Conservation (phyloP, 2,888 invertebrate genomes). For the Zelleria hepariella region DNA sequence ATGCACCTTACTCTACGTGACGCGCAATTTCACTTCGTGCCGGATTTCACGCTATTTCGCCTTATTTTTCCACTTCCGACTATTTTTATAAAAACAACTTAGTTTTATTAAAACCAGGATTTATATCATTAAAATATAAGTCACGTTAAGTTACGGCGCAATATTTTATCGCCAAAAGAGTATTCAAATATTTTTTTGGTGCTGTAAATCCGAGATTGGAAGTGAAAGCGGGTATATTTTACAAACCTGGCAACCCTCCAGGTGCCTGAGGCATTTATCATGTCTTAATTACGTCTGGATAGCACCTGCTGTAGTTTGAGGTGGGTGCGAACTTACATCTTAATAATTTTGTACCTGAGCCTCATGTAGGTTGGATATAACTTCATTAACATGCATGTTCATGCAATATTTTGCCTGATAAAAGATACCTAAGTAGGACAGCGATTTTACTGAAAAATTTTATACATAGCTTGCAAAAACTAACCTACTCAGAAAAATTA, state of each 20-base stretch:
- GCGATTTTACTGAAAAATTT: too few relatives aligned
- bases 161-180: neutral
- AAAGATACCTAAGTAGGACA: too few relatives aligned
- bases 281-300: constrained; percentile 4
- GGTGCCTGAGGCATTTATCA: neutral
- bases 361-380: neutral
- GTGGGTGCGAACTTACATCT: neutral
- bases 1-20: constrained; percentile 3
- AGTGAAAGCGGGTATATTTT: constrained; percentile 1
- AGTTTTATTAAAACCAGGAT: neutral
- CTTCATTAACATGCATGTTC: too few relatives aligned
- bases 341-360: too few relatives aligned
- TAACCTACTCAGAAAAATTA: too few relatives aligned
- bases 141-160: too few relatives aligned
- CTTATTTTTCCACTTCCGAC: constrained; percentile 8
- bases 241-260: constrained; percentile 2
- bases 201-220: neutral
- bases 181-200: neutral
- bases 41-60: neutral
- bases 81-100: neutral
- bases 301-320: neutral
- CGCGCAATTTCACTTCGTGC: constrained; percentile 16
- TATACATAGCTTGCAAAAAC: too few relatives aligned
- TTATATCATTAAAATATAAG: too few relatives aligned
- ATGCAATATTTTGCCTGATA: too few relatives aligned